Percentiles rank a stretch among this genome's conserved stretches.
Conservation (phyloP, 1,140 invertebrate genomes). For the Pentalonia nigronervosa region DNA sequence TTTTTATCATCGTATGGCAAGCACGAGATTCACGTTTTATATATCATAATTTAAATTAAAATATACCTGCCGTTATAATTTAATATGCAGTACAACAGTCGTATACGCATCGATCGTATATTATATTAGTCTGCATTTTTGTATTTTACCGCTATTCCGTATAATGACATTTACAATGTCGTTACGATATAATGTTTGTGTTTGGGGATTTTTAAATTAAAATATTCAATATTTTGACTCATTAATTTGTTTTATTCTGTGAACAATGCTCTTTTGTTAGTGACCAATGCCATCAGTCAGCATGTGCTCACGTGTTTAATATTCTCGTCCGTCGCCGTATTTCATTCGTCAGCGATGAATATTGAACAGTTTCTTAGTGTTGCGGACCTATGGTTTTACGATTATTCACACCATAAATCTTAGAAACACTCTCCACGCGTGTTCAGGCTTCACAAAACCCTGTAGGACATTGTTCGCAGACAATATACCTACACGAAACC, state of each 20-base stretch:
- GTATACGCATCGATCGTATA: neutral
- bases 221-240: conserved; percentile 9
- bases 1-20: neutral
- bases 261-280: conserved; percentile 49
- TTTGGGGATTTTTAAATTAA: neutral
- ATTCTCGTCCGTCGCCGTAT: conserved; percentile 15
- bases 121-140: neutral
- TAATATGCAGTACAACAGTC: conserved; percentile 1
- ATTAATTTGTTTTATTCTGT: neutral
- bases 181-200: neutral
- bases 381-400: conserved; percentile 7
- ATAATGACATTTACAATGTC: neutral
- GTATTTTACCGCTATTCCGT: conserved; percentile 28
- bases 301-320: conserved; percentile 29
- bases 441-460: conserved; percentile 41
- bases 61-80: neutral
- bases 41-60: neutral
- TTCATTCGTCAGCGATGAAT: conserved; percentile 33
- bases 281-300: conserved; percentile 20
- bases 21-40: neutral
- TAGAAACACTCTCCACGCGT: neutral
- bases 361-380: conserved; percentile 17
- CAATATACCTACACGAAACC: conserved; percentile 7
- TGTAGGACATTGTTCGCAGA: neutral
- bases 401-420: conserved; percentile 48